Evolutionary conservation across 2,113 vertebrate genomes (phyloP).

Genomic region (Dipodomys spectabilis): DNA sequence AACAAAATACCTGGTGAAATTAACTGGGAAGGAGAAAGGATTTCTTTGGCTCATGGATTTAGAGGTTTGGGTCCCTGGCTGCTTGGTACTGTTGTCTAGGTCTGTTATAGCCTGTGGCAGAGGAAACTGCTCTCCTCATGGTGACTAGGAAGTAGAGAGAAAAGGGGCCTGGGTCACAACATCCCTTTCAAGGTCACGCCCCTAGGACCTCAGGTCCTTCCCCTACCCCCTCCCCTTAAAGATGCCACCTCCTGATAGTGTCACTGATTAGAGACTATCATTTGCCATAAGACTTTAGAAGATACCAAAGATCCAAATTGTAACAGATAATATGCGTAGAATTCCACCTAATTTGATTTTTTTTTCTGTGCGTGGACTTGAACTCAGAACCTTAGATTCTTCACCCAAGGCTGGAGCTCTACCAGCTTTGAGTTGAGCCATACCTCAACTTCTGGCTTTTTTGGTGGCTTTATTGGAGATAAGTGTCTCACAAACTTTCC

Average conservation of each 20-base stretch:
- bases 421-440: too few relatives aligned
- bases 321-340: neutral
- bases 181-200: neutral
- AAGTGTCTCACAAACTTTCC: too few relatives aligned
- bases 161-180: neutral
- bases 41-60: neutral
- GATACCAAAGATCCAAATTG: neutral
- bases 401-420: too few relatives aligned
- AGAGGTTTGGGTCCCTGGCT: too few relatives aligned
- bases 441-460: too few relatives aligned
- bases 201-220: neutral
- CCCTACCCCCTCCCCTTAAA: neutral
- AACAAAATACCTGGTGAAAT: neutral
- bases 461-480: too few relatives aligned
- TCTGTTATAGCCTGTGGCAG: neutral
- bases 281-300: too few relatives aligned
- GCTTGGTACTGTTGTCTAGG: neutral
- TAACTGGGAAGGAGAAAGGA: neutral
- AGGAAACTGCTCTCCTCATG: neutral
- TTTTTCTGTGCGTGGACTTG: too few relatives aligned
- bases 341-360: too few relatives aligned
- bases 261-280: neutral
- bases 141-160: neutral
- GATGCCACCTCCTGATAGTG: neutral
- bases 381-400: too few relatives aligned